A percentile compares a stretch with the other conserved stretches of the same genome.
phyloP scores from a whole-genome alignment of 2,113 vertebrate genomes.

The Protobothrops mucrosquamatus region DNA sequence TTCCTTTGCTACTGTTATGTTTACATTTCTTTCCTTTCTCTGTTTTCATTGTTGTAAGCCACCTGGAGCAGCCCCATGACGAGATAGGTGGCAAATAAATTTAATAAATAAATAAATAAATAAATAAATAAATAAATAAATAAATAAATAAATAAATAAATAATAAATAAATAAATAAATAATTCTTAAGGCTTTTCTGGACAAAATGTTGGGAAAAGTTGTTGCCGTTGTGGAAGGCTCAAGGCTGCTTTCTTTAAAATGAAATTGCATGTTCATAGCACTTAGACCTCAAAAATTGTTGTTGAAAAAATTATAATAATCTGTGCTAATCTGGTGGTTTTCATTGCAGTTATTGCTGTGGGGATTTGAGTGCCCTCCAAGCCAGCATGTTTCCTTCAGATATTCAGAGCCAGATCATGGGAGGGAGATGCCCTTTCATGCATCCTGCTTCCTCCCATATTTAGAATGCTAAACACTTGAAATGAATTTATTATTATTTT shows the following conservation, averaged over 20 bases:
- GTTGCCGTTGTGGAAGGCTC: not conserved
- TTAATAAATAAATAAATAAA: too few relatives aligned
- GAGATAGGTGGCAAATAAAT: not conserved
- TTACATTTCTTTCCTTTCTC: not conserved
- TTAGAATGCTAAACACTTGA: not conserved
- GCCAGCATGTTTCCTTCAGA: not conserved
- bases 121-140: too few relatives aligned
- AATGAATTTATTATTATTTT: not conserved
- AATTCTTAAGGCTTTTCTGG: not conserved
- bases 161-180: too few relatives aligned
- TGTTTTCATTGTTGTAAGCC: not conserved
- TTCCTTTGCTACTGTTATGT: not conserved
- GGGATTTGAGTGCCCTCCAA: not conserved
- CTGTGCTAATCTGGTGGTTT: not conserved
- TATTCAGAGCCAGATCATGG: not conserved
- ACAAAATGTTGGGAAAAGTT: not conserved
- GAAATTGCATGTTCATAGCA: not conserved
- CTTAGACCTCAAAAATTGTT: not conserved
- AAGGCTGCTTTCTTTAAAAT: not conserved
- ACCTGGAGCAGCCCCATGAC: not conserved
- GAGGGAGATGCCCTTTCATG: not conserved
- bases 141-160: not conserved
- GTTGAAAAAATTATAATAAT: not conserved
- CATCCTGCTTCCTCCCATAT: not conserved
- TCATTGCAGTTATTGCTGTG: not conserved